Base-by-base conservation (phyloP, 2,888 invertebrate genomes). In the Agrochola litura region DNA sequence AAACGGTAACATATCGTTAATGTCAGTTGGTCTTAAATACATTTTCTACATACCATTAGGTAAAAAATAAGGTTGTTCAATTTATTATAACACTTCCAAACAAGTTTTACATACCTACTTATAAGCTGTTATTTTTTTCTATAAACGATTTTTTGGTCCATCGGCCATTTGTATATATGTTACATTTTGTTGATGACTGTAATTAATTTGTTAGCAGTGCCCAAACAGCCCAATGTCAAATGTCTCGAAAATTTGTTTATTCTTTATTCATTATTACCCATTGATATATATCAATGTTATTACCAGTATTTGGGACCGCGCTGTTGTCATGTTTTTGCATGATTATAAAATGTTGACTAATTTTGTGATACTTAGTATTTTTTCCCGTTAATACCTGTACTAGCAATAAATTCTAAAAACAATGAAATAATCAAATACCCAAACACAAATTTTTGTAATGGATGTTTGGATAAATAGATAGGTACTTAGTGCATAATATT, bases 161-260 rank as follows among this genome's bases (percentile, higher is more conserved):
- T n/a, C n/a, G 6, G n/a, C 37, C 52, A 70, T 86, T 83, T 74
- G 19, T 14, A 52, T 72, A 61, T 68, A 74, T 58, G 19, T 72
- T 69, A 46, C 63, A 70, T 56, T 79, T 52, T 49, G 56, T 80
- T 19, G 52, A 73, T 68, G 43, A n/a, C 19, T 64, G n/a, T 65
- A 64, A 78, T 77, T 66, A 77, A 79, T 77, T 58, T 56, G 14
- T 65, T 61, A 56, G 22, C 41, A 60, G 43, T 64, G n/a, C 56
- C 30, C 41, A 78, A 70, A 64, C 37, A 43, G 12, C 54, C 30
- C 49, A 79, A 74, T 68, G 49, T 75, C 58, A 64, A 64, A 75
- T 73, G 10, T 46, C 72, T 68, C 12, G 2, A 25, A 43, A 6
- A 58, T 54, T 49, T 16, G 65, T 61, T 61, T 19, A 14, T 41